Percentiles rank a stretch among this genome's conserved stretches.
phyloP scores from a whole-genome alignment of 2,888 invertebrate genomes.

The Eupithecia vulgata region DNA sequence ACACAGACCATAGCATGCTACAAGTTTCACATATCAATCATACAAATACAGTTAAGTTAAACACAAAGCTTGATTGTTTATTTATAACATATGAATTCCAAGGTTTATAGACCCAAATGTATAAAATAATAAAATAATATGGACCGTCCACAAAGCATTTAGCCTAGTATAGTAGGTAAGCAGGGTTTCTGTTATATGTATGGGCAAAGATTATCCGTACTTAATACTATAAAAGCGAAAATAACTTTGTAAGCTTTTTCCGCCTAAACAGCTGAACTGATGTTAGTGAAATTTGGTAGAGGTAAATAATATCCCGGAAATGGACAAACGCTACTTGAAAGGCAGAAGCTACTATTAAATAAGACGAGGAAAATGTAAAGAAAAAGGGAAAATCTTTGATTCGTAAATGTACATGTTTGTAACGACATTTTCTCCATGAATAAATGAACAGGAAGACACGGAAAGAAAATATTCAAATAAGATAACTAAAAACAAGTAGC shows the following conservation, averaged over 20 bases:
- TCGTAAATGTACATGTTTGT: neutral
- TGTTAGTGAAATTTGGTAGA: too few relatives aligned
- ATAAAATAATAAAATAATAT: neutral
- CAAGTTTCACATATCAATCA: slow-evolving; percentile 16
- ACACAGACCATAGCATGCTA: slow-evolving; percentile 19
- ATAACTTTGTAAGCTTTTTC: too few relatives aligned
- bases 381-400: neutral
- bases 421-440: neutral
- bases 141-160: neutral
- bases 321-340: too few relatives aligned
- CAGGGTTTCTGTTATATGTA: neutral
- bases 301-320: too few relatives aligned
- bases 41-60: neutral
- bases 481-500: slow-evolving; percentile 8
- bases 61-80: neutral
- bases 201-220: neutral
- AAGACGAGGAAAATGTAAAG: neutral
- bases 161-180: neutral
- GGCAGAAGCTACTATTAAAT: neutral
- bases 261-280: too few relatives aligned
- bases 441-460: slow-evolving; percentile 2
- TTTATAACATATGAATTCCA: neutral
- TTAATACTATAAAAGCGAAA: too few relatives aligned
- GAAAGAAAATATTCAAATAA: slow-evolving; percentile 4
- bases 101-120: neutral